These are phyloP conservation scores for Phrynosoma platyrhinos DNA, from an alignment of 2,113 vertebrate genomes.

Conservation along the genomic window DNA sequence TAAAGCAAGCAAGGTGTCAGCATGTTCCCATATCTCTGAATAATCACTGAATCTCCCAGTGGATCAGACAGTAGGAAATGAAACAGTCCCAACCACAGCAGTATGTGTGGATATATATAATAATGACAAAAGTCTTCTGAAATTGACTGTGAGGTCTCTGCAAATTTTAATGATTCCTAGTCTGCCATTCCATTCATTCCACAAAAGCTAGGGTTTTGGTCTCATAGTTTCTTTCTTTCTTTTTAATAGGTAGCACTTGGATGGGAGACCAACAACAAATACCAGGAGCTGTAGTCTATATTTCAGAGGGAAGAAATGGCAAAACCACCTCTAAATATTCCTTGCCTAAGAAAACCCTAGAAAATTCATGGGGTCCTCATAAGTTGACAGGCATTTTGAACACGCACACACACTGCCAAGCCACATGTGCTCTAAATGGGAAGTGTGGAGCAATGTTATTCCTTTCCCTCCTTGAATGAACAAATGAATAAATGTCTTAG, in stretches of 20 bases:
- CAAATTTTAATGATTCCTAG: constrained; percentile 54
- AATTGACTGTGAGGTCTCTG: constrained; percentile 19
- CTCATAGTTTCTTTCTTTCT: neutral
- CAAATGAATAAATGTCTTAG: neutral
- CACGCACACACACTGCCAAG: neutral
- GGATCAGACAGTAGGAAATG: constrained; percentile 60
- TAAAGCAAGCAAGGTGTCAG: constrained; percentile 44
- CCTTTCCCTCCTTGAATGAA: neutral
- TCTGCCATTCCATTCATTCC: neutral
- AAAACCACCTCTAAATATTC: too few species aligned
- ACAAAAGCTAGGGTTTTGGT: neutral
- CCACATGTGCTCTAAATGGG: neutral
- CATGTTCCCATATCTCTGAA: constrained; percentile 53
- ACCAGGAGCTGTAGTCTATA: too few species aligned
- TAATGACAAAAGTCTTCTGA: constrained; percentile 46
- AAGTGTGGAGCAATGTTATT: neutral
- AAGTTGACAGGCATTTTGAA: too few species aligned
- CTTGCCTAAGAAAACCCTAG: too few species aligned
- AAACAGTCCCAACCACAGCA: constrained; percentile 49
- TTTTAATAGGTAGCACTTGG: neutral
- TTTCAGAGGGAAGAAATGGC: too few species aligned
- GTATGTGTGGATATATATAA: constrained; percentile 1
- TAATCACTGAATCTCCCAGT: constrained; percentile 49
- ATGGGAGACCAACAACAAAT: too few species aligned
- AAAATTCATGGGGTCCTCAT: too few species aligned